Evolutionary conservation across 2,888 invertebrate genomes (phyloP).

Genomic region (Ypsolopha sequella): DNA sequence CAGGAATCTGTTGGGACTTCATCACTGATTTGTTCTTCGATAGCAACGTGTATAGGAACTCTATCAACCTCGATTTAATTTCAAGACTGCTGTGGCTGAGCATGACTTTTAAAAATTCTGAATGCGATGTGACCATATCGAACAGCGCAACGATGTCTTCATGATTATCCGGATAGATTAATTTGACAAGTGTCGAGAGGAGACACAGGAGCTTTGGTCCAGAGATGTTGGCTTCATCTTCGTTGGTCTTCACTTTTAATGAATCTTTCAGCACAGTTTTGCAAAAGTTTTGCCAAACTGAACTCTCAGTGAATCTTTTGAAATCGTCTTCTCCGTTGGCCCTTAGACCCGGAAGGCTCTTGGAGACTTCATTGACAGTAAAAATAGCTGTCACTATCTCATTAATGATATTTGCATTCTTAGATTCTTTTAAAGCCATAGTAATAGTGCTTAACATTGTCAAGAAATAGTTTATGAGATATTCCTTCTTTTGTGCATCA

Average conservation of each 20-base stretch:
- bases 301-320: conserved; percentile 50
- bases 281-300: conserved; percentile 71
- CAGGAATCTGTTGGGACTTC: conserved; percentile 77
- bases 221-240: conserved; percentile 29
- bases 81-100: conserved; percentile 59
- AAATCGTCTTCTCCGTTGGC: conserved; percentile 33
- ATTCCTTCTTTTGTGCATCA: conserved; percentile 38
- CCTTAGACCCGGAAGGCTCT: conserved; percentile 27
- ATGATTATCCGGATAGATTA: conserved; percentile 63
- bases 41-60: conserved; percentile 74
- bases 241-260: conserved; percentile 53
- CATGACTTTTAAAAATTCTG: conserved; percentile 80
- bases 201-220: conserved; percentile 67
- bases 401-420: conserved; percentile 24
- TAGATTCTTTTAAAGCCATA: conserved; percentile 55
- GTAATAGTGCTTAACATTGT: conserved; percentile 67
- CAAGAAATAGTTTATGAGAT: conserved; percentile 63
- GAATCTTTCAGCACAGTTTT: conserved; percentile 77
- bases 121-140: conserved; percentile 83
- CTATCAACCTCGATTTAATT: conserved; percentile 73
- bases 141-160: conserved; percentile 69
- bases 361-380: conserved; percentile 35
- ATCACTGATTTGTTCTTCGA: conserved; percentile 74
- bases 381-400: conserved; percentile 34
- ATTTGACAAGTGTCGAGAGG: conserved; percentile 66